Percentiles rank a stretch among this genome's conserved stretches.
These are phyloP conservation scores for Euwallacea similis DNA, from an alignment of 1,140 invertebrate species.

Conservation along the genomic window DNA sequence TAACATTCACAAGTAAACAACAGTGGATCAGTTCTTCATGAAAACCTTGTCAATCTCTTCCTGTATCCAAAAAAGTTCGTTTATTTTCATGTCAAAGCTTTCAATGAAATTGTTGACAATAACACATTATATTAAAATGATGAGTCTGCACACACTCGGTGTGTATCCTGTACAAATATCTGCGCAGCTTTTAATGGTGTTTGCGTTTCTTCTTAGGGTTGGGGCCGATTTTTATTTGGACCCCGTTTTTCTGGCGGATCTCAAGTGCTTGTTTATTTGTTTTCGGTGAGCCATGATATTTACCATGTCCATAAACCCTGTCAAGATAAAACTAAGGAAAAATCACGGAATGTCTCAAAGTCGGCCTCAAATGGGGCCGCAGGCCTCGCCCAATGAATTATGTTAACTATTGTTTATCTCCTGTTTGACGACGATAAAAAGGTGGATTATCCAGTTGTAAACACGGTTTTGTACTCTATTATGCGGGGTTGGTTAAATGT, in stretches of 20 bases:
- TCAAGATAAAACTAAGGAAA: not conserved
- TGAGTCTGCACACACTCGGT: slow-evolving; percentile 1
- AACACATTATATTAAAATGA: slow-evolving; percentile 19
- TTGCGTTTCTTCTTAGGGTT: slow-evolving; percentile 17
- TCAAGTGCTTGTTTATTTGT: slow-evolving; percentile 18
- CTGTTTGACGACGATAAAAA: no score
- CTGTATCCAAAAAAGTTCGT: no score
- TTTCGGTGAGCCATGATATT: slow-evolving; percentile 6
- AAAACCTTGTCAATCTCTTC: no score
- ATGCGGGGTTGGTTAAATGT: no score
- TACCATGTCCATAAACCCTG: slow-evolving; percentile 1
- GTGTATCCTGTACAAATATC: slow-evolving; percentile 21
- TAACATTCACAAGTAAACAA: not conserved
- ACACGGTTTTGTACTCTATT: no score
- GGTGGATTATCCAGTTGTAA: no score
- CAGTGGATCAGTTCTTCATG: no score
- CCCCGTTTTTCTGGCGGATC: slow-evolving; percentile 2
- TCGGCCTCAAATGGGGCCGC: no score
- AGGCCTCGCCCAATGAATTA: no score
- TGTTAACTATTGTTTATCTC: no score
- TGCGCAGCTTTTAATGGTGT: slow-evolving; percentile 21
- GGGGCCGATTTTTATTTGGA: slow-evolving; percentile 22
- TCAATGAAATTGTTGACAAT: slow-evolving; percentile 12
- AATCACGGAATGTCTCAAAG: no score
- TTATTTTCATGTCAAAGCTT: not conserved